Conservation (phyloP, 2,888 invertebrate genomes). For the Elmis aenea region DNA sequence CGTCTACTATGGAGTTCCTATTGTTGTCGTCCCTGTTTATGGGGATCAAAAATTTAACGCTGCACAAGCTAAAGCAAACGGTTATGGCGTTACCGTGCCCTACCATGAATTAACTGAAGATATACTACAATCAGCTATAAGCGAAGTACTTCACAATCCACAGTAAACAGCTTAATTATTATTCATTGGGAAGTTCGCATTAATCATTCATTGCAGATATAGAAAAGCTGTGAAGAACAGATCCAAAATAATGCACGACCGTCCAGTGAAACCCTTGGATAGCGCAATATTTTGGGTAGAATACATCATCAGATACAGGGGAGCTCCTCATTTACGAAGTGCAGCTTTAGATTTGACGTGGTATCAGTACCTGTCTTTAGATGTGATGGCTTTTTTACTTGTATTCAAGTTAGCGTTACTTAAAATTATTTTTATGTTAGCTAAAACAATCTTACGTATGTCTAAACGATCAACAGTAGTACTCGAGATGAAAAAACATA, state of each 20-base stretch:
- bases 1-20: slow-evolving; percentile 47
- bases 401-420: too few relatives aligned
- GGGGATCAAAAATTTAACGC: slow-evolving; percentile 52
- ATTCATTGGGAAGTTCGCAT: background rate
- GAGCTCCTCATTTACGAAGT: slow-evolving; percentile 33
- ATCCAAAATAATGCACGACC: slow-evolving; percentile 31
- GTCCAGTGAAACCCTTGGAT: slow-evolving; percentile 32
- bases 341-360: slow-evolving; percentile 28
- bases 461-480: too few relatives aligned
- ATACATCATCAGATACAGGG: slow-evolving; percentile 33
- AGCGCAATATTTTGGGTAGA: slow-evolving; percentile 35
- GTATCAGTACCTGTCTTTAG: slow-evolving; percentile 33
- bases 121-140: slow-evolving; percentile 30
- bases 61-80: slow-evolving; percentile 42
- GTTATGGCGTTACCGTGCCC: slow-evolving; percentile 43
- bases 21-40: slow-evolving; percentile 50
- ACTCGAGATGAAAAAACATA: too few relatives aligned
- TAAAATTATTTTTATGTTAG: too few relatives aligned
- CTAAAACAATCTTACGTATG: too few relatives aligned
- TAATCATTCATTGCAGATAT: slow-evolving; percentile 26
- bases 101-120: slow-evolving; percentile 38
- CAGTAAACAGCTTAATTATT: slow-evolving; percentile 24
- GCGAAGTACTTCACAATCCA: slow-evolving; percentile 32
- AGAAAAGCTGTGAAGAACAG: slow-evolving; percentile 25
- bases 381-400: slow-evolving; percentile 23